A percentile compares a stretch with the other conserved stretches of the same genome.
Conservation (phyloP, 2,113 vertebrate genomes). For the Phrynosoma blainvillii region DNA sequence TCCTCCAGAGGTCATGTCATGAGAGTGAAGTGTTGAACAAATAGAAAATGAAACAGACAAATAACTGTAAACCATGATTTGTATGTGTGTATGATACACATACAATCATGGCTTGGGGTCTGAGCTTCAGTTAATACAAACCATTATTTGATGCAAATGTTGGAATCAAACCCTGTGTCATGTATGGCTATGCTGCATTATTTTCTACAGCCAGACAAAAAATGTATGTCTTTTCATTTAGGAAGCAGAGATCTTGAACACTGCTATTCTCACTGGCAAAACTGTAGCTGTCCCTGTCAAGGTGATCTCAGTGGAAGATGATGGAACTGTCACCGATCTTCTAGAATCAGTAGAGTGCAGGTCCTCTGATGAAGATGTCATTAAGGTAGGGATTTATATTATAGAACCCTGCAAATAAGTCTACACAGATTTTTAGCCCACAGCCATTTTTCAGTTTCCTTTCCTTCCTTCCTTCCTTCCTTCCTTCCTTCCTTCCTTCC, state of each 20-base stretch:
- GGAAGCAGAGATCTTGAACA: constrained; percentile 88
- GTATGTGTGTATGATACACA: too few relatives aligned
- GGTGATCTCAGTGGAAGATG: constrained; percentile 83
- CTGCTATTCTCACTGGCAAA: constrained; percentile 87
- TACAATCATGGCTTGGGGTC: too few relatives aligned
- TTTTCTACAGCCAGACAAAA: neutral
- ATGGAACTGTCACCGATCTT: constrained; percentile 81
- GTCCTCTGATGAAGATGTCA: constrained; percentile 84
- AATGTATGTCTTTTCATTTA: constrained; percentile 49
- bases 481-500: too few relatives aligned
- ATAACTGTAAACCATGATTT: too few relatives aligned
- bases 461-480: neutral
- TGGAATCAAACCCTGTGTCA: too few relatives aligned
- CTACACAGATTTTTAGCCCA: neutral
- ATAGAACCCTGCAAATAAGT: neutral
- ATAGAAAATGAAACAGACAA: too few relatives aligned
- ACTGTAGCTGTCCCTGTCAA: constrained; percentile 87
- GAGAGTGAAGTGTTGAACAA: too few relatives aligned
- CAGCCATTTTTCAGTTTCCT: neutral
- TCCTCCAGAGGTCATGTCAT: too few relatives aligned
- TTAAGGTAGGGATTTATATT: constrained; percentile 81
- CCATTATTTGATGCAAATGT: neutral
- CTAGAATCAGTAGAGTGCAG: constrained; percentile 84
- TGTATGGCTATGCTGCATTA: too few relatives aligned
- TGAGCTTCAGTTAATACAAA: neutral